A percentile compares a stretch with the other conserved stretches of the same genome.
These are phyloP conservation scores for Spicauda simplicius DNA, from an alignment of 2,888 invertebrate genomes.

Conservation along the genomic window DNA sequence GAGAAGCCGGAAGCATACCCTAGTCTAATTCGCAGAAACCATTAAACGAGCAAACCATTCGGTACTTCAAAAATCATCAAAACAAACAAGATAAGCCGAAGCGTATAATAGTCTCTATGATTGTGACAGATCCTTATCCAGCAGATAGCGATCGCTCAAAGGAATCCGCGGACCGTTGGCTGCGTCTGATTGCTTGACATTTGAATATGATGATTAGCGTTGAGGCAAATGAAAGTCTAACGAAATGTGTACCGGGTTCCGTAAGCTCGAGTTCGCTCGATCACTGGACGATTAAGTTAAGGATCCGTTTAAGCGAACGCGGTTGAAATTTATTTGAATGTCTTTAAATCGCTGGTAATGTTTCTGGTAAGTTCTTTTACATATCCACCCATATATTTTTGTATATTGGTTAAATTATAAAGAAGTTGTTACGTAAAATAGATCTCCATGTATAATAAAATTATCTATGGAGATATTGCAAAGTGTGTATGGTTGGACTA, in stretches of 20 bases:
- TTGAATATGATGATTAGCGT: conserved; percentile 35
- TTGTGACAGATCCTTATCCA: conserved; percentile 1
- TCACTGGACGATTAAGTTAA: neutral
- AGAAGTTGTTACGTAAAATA: too few species aligned
- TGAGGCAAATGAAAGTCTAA: conserved; percentile 23
- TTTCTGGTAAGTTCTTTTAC: too few species aligned
- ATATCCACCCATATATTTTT: too few species aligned
- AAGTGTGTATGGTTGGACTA: too few species aligned
- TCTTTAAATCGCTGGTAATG: too few species aligned
- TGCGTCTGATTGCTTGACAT: conserved; percentile 27
- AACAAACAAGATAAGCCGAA: neutral
- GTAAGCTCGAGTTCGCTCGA: neutral
- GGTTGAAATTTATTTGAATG: too few species aligned
- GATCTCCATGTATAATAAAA: too few species aligned
- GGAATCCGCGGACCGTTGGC: neutral
- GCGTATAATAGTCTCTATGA: conserved; percentile 2
- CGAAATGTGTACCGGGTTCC: conserved; percentile 1
- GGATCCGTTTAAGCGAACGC: neutral
- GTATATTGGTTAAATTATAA: too few species aligned
- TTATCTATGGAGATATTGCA: too few species aligned
- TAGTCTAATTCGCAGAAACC: too few species aligned
- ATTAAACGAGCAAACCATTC: too few species aligned
- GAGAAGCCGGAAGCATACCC: too few species aligned
- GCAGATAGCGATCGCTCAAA: conserved; percentile 1
- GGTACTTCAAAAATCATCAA: neutral